Evolutionary conservation across 2,888 invertebrate species (phyloP), one percentile per base, ranked within the genome.

Genomic region (Itoplectis maculator): DNA sequence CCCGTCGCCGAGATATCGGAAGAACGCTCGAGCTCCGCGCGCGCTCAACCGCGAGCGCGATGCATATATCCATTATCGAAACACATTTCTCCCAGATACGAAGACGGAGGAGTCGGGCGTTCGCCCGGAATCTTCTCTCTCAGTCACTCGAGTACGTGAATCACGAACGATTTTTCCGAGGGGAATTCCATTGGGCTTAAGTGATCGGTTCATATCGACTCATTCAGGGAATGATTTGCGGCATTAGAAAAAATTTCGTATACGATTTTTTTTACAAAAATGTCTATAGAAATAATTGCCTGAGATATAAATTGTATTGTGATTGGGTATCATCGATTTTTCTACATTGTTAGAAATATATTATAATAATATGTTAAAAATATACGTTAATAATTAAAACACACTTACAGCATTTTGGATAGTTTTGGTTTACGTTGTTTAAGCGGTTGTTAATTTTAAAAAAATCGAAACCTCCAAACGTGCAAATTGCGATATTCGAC

Each of bases 61-160:
- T 56, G 8, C n/a, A 61, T 45, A 23, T 23, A 45, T 59, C 70
- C 45, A 72, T 72, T 59, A 45, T 72, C 45, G 56, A 59, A 72
- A 59, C 29, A 72, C 45, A 59, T 72, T 72, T 56, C 23, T 45
- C 37, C 42, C 59, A n/a, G 45, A 29, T 29, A 45, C 18, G 13
- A n/a, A n/a, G n/a, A n/a, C n/a, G n/a, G n/a, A n/a, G n/a, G n/a
- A n/a, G n/a, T n/a, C n/a, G n/a, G n/a, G n/a, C n/a, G n/a, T n/a
- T 29, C 8, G 29, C 47, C 7, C 15, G 29, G 47, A n/a, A 61
- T 61, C 18, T 37, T 40, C 61, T 18, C 61, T 1, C n/a, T 1
- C n/a, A n/a, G n/a, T n/a, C n/a, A n/a, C 7, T 15, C 37, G 15
- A 9, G 37, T 40, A 61, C 37, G 8, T 61, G 11, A 61, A 61